phyloP scores from a whole-genome alignment of 2,888 invertebrate genomes.

The Pemphredon lugubris region DNA sequence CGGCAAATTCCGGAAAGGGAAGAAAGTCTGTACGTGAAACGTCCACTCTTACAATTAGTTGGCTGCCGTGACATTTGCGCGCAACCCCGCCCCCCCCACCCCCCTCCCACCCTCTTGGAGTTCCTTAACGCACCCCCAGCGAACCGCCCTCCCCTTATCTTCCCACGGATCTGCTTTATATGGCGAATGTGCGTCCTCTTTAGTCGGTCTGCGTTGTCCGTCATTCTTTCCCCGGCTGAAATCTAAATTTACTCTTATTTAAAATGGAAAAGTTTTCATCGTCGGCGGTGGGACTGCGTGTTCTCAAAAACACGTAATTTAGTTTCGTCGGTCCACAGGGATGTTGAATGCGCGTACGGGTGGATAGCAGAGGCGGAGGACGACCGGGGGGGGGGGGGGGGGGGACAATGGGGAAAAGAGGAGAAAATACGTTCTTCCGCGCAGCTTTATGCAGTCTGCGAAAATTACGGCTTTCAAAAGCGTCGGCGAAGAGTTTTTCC shows the following conservation, averaged over 20 bases:
- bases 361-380: constrained; percentile 7
- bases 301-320: constrained; percentile 57
- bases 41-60: neutral
- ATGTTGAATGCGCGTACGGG: constrained; percentile 58
- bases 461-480: constrained; percentile 30
- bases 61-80: constrained; percentile 6
- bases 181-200: no score
- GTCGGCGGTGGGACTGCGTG: neutral
- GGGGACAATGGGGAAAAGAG: neutral
- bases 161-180: no score
- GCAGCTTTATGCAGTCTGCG: constrained; percentile 22
- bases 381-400: neutral
- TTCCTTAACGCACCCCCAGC: no score
- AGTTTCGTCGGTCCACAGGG: constrained; percentile 66
- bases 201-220: no score
- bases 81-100: neutral
- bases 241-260: constrained; percentile 77
- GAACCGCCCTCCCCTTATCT: no score
- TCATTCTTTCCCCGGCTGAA: no score
- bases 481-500: constrained; percentile 20
- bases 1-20: neutral
- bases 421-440: constrained; percentile 21
- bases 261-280: constrained; percentile 73
- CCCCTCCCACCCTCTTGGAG: no score
- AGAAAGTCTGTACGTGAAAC: neutral